phyloP scores from a whole-genome alignment of 2,113 vertebrate genomes.

The Spilogale gracilis region DNA sequence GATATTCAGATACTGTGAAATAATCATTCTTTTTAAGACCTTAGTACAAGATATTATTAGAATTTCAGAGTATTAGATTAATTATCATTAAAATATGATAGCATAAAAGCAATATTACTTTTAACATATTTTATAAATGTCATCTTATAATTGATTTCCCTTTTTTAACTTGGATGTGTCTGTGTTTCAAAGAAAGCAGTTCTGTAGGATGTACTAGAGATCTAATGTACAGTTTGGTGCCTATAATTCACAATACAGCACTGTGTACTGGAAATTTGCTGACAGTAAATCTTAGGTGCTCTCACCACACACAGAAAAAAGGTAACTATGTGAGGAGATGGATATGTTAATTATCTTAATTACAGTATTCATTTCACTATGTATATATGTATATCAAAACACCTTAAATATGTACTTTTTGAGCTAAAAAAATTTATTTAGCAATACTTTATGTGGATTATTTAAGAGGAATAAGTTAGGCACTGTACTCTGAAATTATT shows the following conservation, averaged over 20 bases:
- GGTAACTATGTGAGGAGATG: not conserved
- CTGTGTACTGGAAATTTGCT: not conserved
- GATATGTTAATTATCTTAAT: not conserved
- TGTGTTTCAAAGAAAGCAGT: not conserved
- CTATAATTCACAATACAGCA: not conserved
- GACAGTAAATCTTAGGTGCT: not conserved
- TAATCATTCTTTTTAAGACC: conserved; percentile 31
- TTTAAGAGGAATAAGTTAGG: not conserved
- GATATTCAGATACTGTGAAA: conserved; percentile 43
- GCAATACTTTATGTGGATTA: not conserved
- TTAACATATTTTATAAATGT: conserved; percentile 6
- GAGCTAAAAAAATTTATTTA: conserved; percentile 9
- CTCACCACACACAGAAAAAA: not conserved
- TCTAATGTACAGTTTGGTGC: not conserved
- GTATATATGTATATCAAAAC: not conserved
- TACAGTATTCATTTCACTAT: not conserved
- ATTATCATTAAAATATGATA: not conserved
- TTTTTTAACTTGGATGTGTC: not conserved
- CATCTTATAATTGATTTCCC: not conserved
- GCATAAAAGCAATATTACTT: not conserved
- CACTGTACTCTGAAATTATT: conserved; percentile 5
- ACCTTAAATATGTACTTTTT: not conserved
- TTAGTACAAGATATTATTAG: not conserved
- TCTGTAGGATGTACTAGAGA: not conserved
- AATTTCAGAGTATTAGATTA: not conserved